These are phyloP conservation scores for Phataginus tricuspis DNA, from an alignment of 2,797 vertebrate species.

Conservation along the genomic window DNA sequence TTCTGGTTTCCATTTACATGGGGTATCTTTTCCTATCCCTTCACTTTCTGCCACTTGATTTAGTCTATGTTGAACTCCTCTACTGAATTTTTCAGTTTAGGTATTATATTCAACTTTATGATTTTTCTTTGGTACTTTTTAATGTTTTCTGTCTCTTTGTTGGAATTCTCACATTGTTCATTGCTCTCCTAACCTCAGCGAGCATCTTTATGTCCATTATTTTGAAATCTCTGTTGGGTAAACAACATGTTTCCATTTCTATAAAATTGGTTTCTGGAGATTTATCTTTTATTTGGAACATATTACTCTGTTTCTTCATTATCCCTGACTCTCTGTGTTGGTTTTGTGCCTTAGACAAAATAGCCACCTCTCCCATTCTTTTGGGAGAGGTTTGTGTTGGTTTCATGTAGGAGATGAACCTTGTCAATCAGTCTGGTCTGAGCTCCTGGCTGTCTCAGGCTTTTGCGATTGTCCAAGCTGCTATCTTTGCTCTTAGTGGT, in stretches of 20 bases:
- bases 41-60: not conserved
- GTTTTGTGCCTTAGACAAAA: not conserved
- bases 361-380: not conserved
- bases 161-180: not conserved
- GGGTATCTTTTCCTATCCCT: not conserved
- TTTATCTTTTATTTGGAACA: not conserved
- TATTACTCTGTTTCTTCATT: not conserved
- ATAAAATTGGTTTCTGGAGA: not conserved
- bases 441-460: not conserved
- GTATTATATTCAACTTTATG: not conserved
- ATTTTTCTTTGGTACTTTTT: not conserved
- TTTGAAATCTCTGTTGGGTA: not conserved
- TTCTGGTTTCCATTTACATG: not conserved
- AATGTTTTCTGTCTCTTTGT: not conserved
- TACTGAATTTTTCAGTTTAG: not conserved
- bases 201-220: not conserved
- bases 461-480: not conserved
- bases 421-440: not conserved
- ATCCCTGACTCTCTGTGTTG: not conserved
- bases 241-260: not conserved
- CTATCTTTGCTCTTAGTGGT: not conserved
- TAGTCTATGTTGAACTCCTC: not conserved
- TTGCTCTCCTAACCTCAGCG: not conserved
- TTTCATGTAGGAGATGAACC: not conserved
- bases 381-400: not conserved